Evolutionary conservation across 2,888 invertebrate species (phyloP), one percentile per base, ranked within the genome.

Genomic region (Chrysolina haemoptera): DNA sequence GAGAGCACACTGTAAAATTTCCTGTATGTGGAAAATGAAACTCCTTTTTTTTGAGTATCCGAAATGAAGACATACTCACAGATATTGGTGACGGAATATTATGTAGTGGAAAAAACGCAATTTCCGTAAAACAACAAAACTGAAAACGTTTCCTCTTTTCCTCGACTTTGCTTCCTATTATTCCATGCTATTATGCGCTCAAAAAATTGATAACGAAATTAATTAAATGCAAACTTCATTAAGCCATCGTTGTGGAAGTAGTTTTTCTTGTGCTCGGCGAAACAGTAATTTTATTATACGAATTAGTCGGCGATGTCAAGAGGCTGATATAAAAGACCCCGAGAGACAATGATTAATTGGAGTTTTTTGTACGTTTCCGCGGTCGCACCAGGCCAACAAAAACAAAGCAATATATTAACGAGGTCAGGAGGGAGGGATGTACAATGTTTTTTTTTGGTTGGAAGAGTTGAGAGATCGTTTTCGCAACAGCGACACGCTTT

Each of bases 261-360:
- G 76, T 74, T 75, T 72, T 72, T 68, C 66, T 64, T 64, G 67
- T 72, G 62, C 35, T 68, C 43, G 12, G 6, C 71, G 76, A 72
- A 73, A 76, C 73, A 76, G 76, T 74, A 79, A 80, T 80, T 80
- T 79, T 77, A 80, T 80, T 79, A 76, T 70, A 48, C 73, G 75
- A 78, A 79, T 80, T 79, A 78, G 79, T 79, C 76, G 74, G 65
- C 71, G 71, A 74, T 76, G 79, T 78, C 76, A 70, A 75, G 76
- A 71, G 72, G 67, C 74, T 27, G 65, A 62, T 40, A 65, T 70
- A 46, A 73, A 75, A 78, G 74, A 76, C 73, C 71, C 76, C 78
- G 70, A 71, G 62, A 67, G 74, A 76, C 76, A 74, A 67, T 74
- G 68, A 80, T 79, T 79, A 79, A 81, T 78, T 78, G 70, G 62